Percentiles rank a stretch among this genome's conserved stretches.
Conservation (phyloP, 2,797 vertebrate genomes). For the Perodicticus potto region DNA sequence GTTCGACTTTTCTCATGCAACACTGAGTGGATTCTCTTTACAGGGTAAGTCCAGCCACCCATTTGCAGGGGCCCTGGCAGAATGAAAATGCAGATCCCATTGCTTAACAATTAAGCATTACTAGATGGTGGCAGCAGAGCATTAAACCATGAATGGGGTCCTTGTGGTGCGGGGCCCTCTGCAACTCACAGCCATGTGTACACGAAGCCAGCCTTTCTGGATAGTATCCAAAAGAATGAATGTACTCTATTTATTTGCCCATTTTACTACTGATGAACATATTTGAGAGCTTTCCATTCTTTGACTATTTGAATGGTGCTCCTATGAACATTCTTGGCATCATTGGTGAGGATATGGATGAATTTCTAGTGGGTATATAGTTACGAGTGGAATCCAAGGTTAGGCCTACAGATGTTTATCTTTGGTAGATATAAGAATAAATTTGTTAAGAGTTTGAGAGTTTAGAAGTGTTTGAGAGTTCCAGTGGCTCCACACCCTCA, state of each 20-base stretch:
- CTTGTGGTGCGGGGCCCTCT: background rate
- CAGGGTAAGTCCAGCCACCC: background rate
- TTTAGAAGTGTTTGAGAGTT: background rate
- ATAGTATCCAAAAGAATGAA: background rate
- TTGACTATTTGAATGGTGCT: background rate
- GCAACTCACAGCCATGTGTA: too few species aligned
- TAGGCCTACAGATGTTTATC: background rate
- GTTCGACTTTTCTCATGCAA: background rate
- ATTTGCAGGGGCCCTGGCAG: background rate
- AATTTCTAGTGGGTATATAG: background rate
- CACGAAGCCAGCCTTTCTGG: background rate
- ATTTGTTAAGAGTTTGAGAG: background rate
- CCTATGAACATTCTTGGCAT: background rate
- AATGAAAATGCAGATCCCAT: background rate
- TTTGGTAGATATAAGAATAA: too few species aligned
- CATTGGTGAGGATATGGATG: background rate
- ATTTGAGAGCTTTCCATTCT: background rate
- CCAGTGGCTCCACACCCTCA: background rate
- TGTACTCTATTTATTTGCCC: fast-evolving
- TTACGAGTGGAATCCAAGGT: background rate
- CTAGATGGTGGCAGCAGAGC: background rate
- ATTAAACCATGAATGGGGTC: background rate
- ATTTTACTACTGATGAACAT: background rate
- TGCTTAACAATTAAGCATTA: background rate
- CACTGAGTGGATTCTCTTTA: background rate